Conservation (phyloP, 2,888 invertebrate genomes). For the Carcina quercana region DNA sequence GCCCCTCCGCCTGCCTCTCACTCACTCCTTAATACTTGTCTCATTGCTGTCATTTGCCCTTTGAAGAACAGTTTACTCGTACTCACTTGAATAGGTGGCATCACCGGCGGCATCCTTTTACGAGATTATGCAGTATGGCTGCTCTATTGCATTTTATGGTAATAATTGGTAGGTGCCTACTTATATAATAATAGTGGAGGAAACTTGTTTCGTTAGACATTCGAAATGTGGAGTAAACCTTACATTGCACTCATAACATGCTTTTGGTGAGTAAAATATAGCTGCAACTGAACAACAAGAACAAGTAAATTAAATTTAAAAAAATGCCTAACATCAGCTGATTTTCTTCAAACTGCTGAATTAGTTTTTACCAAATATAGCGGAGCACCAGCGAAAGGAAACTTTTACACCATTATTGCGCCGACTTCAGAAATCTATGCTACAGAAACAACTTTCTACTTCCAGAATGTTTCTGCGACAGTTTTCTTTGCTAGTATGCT, state of each 20-base stretch:
- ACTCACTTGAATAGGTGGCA: too few relatives aligned
- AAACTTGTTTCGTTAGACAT: neutral
- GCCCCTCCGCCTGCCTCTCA: constrained; percentile 44
- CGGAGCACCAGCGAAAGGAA: too few relatives aligned
- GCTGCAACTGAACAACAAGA: too few relatives aligned
- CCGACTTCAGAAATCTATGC: too few relatives aligned
- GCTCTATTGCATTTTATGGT: constrained; percentile 41
- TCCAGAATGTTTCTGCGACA: too few relatives aligned
- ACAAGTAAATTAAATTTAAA: too few relatives aligned
- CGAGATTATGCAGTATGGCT: constrained; percentile 38
- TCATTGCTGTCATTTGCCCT: constrained; percentile 55
- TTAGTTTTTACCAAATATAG: too few relatives aligned
- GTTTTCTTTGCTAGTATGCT: too few relatives aligned
- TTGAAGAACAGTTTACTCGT: constrained; percentile 46
- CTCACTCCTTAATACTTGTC: constrained; percentile 35
- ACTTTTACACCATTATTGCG: too few relatives aligned
- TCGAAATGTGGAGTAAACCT: neutral
- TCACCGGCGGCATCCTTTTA: constrained; percentile 26
- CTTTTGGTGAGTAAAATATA: neutral
- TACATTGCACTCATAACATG: neutral
- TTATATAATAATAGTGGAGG: constrained; percentile 30
- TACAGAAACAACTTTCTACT: too few relatives aligned
- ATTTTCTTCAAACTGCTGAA: too few relatives aligned
- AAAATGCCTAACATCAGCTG: too few relatives aligned
- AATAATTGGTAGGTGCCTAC: constrained; percentile 43